phyloP scores from a whole-genome alignment of 2,888 invertebrate genomes.

The Amblyjoppa fuscipennis region DNA sequence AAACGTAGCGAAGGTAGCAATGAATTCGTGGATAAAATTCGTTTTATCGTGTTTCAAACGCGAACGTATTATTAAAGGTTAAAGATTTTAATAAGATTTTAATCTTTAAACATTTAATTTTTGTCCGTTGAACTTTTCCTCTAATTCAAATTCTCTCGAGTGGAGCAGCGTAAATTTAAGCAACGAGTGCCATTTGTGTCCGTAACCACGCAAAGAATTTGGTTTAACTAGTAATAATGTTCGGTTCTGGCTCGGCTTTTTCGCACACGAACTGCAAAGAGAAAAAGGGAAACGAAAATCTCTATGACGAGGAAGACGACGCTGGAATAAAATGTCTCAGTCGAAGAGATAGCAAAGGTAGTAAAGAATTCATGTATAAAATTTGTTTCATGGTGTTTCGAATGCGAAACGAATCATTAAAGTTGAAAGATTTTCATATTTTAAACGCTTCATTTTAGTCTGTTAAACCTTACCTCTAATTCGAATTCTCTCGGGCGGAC shows the following conservation, averaged over 20 bases:
- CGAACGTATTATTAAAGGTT: neutral
- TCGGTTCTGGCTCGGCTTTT: neutral
- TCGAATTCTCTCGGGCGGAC: neutral
- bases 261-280: slow-evolving; percentile 13
- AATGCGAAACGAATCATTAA: neutral
- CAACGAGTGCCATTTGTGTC: neutral
- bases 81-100: neutral
- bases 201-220: neutral
- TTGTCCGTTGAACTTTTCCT: neutral
- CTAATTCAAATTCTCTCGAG: neutral
- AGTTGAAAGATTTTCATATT: neutral
- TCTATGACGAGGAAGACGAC: neutral
- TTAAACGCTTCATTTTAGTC: neutral
- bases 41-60: too few relatives aligned
- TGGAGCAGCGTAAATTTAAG: neutral
- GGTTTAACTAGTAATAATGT: slow-evolving; percentile 19
- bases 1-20: too few relatives aligned
- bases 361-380: too few relatives aligned
- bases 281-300: neutral
- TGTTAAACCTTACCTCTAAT: neutral
- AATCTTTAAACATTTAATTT: neutral
- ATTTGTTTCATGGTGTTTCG: too few relatives aligned
- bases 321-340: slow-evolving; percentile 28
- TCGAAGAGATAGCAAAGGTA: neutral
- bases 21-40: neutral